Percentiles rank a stretch among this genome's conserved stretches.
phyloP scores from a whole-genome alignment of 2,888 invertebrate species.

The Melanchra persicariae region DNA sequence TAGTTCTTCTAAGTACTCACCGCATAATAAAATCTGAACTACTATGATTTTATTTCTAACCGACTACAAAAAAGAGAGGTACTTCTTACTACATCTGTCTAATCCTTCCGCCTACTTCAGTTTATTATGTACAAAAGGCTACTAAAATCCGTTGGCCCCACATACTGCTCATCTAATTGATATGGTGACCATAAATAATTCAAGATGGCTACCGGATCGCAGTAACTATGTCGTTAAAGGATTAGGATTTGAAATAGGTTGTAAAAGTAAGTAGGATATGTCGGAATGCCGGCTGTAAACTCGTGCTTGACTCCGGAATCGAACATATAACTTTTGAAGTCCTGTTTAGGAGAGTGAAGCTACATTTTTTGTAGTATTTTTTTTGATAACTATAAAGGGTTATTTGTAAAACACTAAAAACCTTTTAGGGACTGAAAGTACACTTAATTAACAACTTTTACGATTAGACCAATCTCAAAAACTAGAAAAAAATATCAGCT shows the following conservation, averaged over 20 bases:
- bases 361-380: not conserved
- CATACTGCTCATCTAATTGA: constrained; percentile 71
- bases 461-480: no score
- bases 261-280: constrained; percentile 57
- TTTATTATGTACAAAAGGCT: constrained; percentile 26
- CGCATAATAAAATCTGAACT: not conserved
- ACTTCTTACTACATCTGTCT: not conserved
- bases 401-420: no score
- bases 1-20: no score
- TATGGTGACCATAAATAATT: constrained; percentile 72
- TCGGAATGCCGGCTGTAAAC: constrained; percentile 38
- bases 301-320: constrained; percentile 26
- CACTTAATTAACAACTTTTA: no score
- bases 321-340: constrained; percentile 10
- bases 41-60: not conserved
- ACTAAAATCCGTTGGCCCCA: constrained; percentile 47
- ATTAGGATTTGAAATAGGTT: constrained; percentile 73
- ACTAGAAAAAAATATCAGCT: no score
- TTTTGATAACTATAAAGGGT: no score
- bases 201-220: constrained; percentile 62
- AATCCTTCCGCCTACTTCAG: constrained; percentile 13
- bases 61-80: not conserved
- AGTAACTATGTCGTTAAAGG: constrained; percentile 74
- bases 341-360: not conserved
- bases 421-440: no score